Evolutionary conservation across 92 coral and sea anemone genomes (phyloP), one percentile per base, ranked within the genome.

Genomic region (Hydrozoanthus gracilis): DNA sequence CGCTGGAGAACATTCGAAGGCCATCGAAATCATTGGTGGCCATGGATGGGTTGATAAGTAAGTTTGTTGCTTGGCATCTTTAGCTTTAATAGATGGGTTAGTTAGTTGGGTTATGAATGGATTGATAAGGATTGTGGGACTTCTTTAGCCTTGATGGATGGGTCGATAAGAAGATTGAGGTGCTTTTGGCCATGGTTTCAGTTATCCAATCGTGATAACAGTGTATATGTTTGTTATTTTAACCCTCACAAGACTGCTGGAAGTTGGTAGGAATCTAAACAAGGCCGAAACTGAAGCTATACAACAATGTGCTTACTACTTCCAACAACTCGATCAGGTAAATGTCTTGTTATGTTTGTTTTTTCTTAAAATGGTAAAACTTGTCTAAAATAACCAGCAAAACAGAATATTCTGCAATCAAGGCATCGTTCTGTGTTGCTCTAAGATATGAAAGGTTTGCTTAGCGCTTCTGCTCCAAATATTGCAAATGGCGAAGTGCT

Each of bases 31-130:
- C 79, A 97, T 97, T 71, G 99, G 98, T 66, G 98, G 95, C 67
- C 91, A 95, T 75, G 98, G 99, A 60, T 97, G 99, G 99, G 90
- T 93, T 20, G 99, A 97, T 49, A 97, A 93, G 99, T 97, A 79
- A 74, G 98, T 90, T 7, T 8, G 6, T 15, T 60, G 10, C 45
- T 67, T 5, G 17, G 6, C 16, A 62, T 15, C 35, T 27, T 27
- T 27, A 27, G 35, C n/a, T n/a, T n/a, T n/a, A n/a, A n/a, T n/a
- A n/a, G n/a, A n/a, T n/a, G n/a, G n/a, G n/a, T 27, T 27, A 2
- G 35, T 27, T 27, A 27, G 2, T 0, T 27, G 0, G 35, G 35
- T 27, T 27, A 27, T 27, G 2, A 27, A 27, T 27, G 35, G 35
- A 27, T 27, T 2, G 35, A 27, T 27, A 27, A 27, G 2, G 2